Base-by-base conservation (phyloP, 2,113 vertebrate genomes). In the Gnathonemus longibarbis region DNA sequence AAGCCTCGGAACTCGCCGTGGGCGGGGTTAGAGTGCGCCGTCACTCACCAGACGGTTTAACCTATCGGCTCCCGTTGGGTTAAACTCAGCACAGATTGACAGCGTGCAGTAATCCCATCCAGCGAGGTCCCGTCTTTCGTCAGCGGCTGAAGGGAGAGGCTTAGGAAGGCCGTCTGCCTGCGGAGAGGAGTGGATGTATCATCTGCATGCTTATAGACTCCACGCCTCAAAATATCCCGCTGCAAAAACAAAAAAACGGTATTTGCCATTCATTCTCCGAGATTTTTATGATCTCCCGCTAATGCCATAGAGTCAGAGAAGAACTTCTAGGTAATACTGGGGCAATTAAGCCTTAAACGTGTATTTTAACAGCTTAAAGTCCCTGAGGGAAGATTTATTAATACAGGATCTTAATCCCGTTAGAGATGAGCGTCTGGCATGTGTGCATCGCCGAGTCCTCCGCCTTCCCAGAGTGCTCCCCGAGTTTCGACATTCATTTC, bases 311-410 rank as follows among this genome's bases (percentile, higher is more conserved):
- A 58, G 49, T 9, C 48, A 58, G 49, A 90, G 83, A 53, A 49
- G 24, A 62, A 3, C 6, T 52, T 17, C 35, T 31, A 70, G n/a
- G 27, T 49, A 87, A 58, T 35, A 58, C 53, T 83, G 62, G 77
- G 46, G 56, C 89, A 89, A 89, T 84, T 89, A 80, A 89, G 45
- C 83, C 84, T 42, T 89, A 85, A 89, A 86, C 45, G 1, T 87
- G 56, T 46, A 90, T 90, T 62, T 90, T 13, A 90, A 86, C 52
- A 90, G 83, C 42, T 85, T 85, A 86, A 86, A 87, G 27, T 53
- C 7, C 56, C 27, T 35, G 45, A 86, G 74, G 35, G 27, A 39
- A 62, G 80, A 58, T 48, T 74, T 88, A 87, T 90, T 90, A 89
- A 87, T 87, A 90, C 21, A 45, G 58, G 86, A 90, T 49, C n/a